These are phyloP conservation scores for Calameuta filiformis DNA, from an alignment of 2,888 invertebrate species.

Conservation along the genomic window DNA sequence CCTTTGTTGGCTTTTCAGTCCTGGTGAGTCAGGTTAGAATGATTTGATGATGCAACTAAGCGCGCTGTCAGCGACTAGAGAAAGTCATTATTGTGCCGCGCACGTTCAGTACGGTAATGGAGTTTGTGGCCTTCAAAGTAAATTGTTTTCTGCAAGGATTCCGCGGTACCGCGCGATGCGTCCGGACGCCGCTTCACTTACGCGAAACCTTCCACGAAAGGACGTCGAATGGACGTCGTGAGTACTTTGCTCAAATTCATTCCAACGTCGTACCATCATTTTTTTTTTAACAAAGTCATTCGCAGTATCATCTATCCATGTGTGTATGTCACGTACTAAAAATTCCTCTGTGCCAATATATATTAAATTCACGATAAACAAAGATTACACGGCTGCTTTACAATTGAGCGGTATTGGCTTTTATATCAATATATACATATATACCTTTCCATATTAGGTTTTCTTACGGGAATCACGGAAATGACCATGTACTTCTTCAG, in stretches of 20 bases:
- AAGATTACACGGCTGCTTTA: neutral
- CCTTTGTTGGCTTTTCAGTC: slow-evolving; percentile 52
- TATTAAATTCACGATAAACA: neutral
- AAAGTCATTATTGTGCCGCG: slow-evolving; percentile 63
- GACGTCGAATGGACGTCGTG: neutral
- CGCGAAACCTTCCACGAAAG: neutral
- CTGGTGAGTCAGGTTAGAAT: slow-evolving; percentile 45
- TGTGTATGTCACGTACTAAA: neutral
- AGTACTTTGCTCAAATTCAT: neutral
- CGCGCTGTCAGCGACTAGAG: slow-evolving; percentile 48
- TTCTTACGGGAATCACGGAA: neutral
- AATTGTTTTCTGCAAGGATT: slow-evolving; percentile 61
- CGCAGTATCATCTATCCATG: neutral
- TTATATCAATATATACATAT: neutral
- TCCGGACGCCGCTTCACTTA: neutral
- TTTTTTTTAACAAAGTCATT: neutral
- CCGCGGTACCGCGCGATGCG: slow-evolving; percentile 15
- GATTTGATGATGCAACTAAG: slow-evolving; percentile 44
- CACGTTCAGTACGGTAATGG: slow-evolving; percentile 60
- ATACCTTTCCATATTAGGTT: too few species aligned
- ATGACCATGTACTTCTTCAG: neutral
- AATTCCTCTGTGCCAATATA: too few species aligned
- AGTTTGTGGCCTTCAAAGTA: slow-evolving; percentile 65
- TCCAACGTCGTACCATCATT: neutral
- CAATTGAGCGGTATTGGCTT: neutral